Evolutionary conservation across 2,888 invertebrate genomes (phyloP), one percentile per base, ranked within the genome.

Genomic region (Miltochrista miniata): DNA sequence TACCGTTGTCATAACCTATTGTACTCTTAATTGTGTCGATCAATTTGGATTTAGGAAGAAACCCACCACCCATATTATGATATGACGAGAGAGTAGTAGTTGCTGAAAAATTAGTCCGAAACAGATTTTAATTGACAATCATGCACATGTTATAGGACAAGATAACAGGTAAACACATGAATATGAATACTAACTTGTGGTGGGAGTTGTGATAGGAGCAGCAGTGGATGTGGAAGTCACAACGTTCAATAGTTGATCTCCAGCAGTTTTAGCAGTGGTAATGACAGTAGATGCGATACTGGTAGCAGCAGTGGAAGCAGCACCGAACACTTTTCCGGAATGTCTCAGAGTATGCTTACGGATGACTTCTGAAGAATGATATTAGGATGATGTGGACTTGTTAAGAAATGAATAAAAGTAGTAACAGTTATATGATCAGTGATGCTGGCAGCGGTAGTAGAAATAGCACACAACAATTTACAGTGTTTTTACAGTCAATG

Each of bases 291-390:
- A 83, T 54, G 92, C 91, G 45, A 92, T 77, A 44, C 91, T 85
- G 56, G 92, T 85, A 45, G 93, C 92, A 36, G 93, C 90, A 44
- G 93, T 92, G 46, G 92, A 88, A 51, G 92, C 83, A 70, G 94
- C 93, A 62, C 94, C 93, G 46, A 93, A 93, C 41, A 94, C 94
- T 68, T 94, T 94, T 57, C 95, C 95, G 51, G 95, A 95, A 84
- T 96, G 95, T 70, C 95, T 94, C 74, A 96, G 81, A 46, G 95
- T 94, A 81, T 96, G 96, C 72, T 94, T 94, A 61, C 95, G 94
- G 79, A 96, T 90, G 70, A 90, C 90, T 83, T 87, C 91, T 91
- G 76, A 48, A 66, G 71, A 69, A 61, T 66, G 15, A 54, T 48
- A 66, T 45, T 15, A 37, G 37, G 45, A 14, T 7, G 36, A 37